These are phyloP conservation scores for Actias luna DNA, from an alignment of 2,888 invertebrate genomes.

Conservation along the genomic window DNA sequence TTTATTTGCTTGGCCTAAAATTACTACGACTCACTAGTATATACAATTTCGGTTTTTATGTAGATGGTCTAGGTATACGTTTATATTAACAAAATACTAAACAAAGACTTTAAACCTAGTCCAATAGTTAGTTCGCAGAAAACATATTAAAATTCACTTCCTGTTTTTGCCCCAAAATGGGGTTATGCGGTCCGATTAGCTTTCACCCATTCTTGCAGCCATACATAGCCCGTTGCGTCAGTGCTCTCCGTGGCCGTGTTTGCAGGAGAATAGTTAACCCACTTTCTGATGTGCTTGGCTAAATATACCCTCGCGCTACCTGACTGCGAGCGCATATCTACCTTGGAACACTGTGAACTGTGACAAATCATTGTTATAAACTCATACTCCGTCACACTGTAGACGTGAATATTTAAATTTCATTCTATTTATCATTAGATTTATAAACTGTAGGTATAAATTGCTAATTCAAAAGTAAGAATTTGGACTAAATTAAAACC, in stretches of 20 bases:
- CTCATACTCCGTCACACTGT: not conserved
- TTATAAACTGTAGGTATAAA: not conserved
- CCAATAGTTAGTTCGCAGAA: not conserved
- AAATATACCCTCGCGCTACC: slow-evolving; percentile 61
- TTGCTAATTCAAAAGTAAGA: not conserved
- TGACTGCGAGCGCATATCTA: slow-evolving; percentile 52
- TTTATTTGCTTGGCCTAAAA: too few relatives aligned
- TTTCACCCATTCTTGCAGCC: slow-evolving; percentile 52
- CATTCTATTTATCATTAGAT: too few relatives aligned
- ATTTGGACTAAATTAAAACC: not conserved
- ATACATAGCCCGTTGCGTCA: slow-evolving; percentile 59
- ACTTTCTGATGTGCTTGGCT: slow-evolving; percentile 58
- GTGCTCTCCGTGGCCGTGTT: slow-evolving; percentile 63
- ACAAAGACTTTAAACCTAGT: slow-evolving; percentile 5
- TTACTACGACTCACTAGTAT: too few relatives aligned
- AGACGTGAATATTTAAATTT: not conserved
- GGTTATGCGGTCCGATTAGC: slow-evolving; percentile 56
- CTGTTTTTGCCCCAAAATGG: slow-evolving; percentile 60
- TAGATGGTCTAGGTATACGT: not conserved
- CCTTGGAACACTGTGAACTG: slow-evolving; percentile 32
- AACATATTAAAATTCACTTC: slow-evolving; percentile 41
- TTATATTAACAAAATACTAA: not conserved
- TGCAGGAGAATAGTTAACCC: slow-evolving; percentile 77
- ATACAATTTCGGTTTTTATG: too few relatives aligned
- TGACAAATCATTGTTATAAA: slow-evolving; percentile 42